A percentile compares a stretch with the other conserved stretches of the same genome.
phyloP scores from a whole-genome alignment of 2,888 invertebrate genomes.

The Zonitis immaculata region DNA sequence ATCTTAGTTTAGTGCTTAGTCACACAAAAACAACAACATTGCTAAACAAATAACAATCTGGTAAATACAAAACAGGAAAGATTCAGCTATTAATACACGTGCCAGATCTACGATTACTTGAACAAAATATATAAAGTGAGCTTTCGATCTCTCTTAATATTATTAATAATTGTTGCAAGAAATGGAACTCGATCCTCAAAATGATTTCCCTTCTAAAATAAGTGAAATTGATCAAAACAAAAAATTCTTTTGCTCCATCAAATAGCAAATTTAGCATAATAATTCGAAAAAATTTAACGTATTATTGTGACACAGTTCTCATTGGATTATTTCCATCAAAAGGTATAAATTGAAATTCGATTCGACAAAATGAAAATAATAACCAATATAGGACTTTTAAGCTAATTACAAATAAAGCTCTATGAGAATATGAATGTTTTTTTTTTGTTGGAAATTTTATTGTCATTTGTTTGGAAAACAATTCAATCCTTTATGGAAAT shows the following conservation, averaged over 20 bases:
- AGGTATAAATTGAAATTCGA: background rate
- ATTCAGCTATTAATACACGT: background rate
- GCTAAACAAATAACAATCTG: background rate
- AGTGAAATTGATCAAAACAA: no score
- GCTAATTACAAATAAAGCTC: background rate
- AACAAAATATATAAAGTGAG: no score
- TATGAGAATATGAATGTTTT: no score
- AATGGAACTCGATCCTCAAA: no score
- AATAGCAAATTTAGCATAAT: no score
- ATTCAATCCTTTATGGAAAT: background rate
- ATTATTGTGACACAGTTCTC: background rate
- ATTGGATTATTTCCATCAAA: background rate
- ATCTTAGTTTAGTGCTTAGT: constrained; percentile 26
- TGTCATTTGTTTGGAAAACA: background rate
- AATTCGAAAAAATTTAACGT: no score
- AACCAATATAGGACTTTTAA: background rate
- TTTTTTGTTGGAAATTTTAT: background rate
- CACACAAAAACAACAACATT: constrained; percentile 24
- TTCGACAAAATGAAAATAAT: no score
- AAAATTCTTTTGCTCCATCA: no score
- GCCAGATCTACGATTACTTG: no score
- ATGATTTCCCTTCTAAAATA: no score
- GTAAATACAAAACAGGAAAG: background rate
- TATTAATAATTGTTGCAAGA: no score
- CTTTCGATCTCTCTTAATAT: no score